Base-by-base conservation (phyloP, 1,140 invertebrate genomes). In the Microvelia longipes region DNA sequence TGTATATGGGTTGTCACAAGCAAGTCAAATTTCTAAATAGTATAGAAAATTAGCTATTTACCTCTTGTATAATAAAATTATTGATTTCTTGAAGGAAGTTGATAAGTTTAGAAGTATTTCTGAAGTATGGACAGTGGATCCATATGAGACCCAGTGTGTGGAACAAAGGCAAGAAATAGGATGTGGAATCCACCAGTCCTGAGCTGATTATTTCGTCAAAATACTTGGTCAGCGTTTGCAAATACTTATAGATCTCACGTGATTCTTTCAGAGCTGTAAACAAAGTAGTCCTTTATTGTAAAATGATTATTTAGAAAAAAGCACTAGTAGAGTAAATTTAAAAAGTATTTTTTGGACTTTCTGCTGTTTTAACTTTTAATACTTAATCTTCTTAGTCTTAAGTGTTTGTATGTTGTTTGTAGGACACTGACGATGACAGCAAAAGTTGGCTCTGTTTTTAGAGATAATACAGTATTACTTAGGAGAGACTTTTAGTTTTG, bases 121-220 rank as follows among this genome's bases (percentile, higher is more conserved):
- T 88, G 78, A 91, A 95, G 77, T 93, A 90, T 73, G 87, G 85
- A 0, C 91, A 94, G 75, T 90, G 86, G 0, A 87, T 85, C 93
- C 93, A 96, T 13, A 92, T 81, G 2, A 94, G 79, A 68, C 90
- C 91, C 2, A 94, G 83, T n/a, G 85, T 87, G 74, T 94, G 86
- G 71, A 86, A 73, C 35, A 92, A 78, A 0, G 87, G 85, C 66
- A 85, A 83, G 30, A 95, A 81, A 24, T 85, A 80, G 1, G 78
- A 64, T 27, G 81, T 78, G 1, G 85, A 79, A 50, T 91, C 87
- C 26, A 81, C 78, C 74, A 93, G 88, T 61, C 89, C 86, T 0
- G 80, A 82, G 30, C 83, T 84, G 75, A 93, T 88, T 67, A 93
- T 85, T 28, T 82, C 83, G 66, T 89, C 85, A 73, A 94, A 85